Evolutionary conservation across 2,888 invertebrate species (phyloP).

Genomic region (Malthinus seriepunctatus): DNA sequence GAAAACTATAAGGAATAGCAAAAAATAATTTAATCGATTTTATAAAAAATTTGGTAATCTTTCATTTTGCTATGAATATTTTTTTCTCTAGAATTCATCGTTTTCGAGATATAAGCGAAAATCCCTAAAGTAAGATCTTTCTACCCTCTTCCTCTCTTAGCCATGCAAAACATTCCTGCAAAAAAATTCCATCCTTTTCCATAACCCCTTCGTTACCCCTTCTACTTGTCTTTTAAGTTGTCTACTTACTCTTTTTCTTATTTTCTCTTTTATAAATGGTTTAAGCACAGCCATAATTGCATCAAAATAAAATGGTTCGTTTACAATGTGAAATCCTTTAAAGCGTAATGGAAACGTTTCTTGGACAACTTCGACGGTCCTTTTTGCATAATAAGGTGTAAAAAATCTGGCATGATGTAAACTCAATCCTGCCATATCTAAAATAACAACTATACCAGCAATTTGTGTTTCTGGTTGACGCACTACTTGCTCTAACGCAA

Average conservation of each 20-base stretch:
- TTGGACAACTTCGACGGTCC: conserved; percentile 57
- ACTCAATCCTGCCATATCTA: conserved; percentile 55
- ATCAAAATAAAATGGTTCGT: conserved; percentile 57
- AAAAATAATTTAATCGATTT: too few relatives aligned
- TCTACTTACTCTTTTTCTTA: conserved; percentile 74
- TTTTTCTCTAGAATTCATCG: too few relatives aligned
- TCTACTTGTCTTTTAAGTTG: too few relatives aligned
- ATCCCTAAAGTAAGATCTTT: too few relatives aligned
- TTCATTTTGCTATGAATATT: too few relatives aligned
- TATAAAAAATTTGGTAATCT: too few relatives aligned
- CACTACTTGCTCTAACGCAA: conserved; percentile 59
- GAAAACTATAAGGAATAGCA: too few relatives aligned
- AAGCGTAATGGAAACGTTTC: conserved; percentile 57
- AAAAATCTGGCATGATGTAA: conserved; percentile 57
- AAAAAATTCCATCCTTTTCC: too few relatives aligned
- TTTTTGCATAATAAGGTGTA: conserved; percentile 56
- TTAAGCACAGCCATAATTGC: conserved; percentile 72
- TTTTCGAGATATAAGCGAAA: too few relatives aligned
- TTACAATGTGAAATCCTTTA: conserved; percentile 56
- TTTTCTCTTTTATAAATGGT: conserved; percentile 79
- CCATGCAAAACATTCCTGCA: too few relatives aligned
- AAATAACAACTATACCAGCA: conserved; percentile 58
- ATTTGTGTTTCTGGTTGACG: conserved; percentile 62
- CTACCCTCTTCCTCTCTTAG: too few relatives aligned
- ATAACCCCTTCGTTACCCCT: too few relatives aligned